Conservation (phyloP, 2,888 invertebrate species). For the Ethmia dodecea region DNA sequence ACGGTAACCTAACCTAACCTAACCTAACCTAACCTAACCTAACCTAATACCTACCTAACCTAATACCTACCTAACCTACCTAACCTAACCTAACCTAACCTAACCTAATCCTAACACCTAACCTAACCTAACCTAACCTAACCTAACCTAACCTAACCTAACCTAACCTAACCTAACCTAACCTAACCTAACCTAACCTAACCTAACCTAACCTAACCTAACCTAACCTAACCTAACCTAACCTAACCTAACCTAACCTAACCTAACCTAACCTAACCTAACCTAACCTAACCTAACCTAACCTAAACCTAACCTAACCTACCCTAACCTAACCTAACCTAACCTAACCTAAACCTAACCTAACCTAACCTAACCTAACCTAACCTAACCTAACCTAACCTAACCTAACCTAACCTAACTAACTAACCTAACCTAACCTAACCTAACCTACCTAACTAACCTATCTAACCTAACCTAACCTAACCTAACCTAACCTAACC, state of each 20-base stretch:
- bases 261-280: slow-evolving; percentile 20
- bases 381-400: slow-evolving; percentile 22
- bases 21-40: slow-evolving; percentile 30
- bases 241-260: slow-evolving; percentile 21
- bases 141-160: slow-evolving; percentile 26
- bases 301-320: slow-evolving; percentile 21
- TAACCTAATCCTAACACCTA: slow-evolving; percentile 19
- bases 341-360: slow-evolving; percentile 15
- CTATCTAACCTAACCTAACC: slow-evolving; percentile 21
- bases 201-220: slow-evolving; percentile 21
- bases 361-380: slow-evolving; percentile 22
- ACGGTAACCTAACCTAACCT: slow-evolving; percentile 23
- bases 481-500: slow-evolving; percentile 21
- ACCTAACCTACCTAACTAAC: slow-evolving; percentile 16
- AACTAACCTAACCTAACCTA: slow-evolving; percentile 25
- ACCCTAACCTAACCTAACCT: slow-evolving; percentile 25
- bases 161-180: slow-evolving; percentile 25
- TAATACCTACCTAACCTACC: no score
- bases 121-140: slow-evolving; percentile 22
- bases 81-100: slow-evolving; percentile 29
- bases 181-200: slow-evolving; percentile 24
- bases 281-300: slow-evolving; percentile 20
- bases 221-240: slow-evolving; percentile 14
- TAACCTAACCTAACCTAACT: slow-evolving; percentile 21
- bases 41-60: slow-evolving; percentile 30